Base-by-base conservation (phyloP, 2,888 invertebrate species). In the Callyntrura sp. region DNA sequence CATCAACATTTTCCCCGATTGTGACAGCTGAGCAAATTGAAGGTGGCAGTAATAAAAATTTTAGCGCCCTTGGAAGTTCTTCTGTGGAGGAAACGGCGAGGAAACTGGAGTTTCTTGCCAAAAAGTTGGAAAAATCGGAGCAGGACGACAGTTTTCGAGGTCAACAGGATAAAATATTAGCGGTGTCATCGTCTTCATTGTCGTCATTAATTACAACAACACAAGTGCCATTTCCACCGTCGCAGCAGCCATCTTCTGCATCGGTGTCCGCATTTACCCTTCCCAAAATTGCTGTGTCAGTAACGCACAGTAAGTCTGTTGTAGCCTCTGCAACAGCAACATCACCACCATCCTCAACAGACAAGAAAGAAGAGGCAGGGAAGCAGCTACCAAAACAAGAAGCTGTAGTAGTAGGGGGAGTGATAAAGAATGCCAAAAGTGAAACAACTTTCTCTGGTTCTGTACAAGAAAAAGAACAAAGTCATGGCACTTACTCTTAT, bases 261-360 rank as follows among this genome's bases (percentile, higher is more conserved):
- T 0, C 48, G 8, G 0, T 12, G 0, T 35, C 79, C 57, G 48
- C 25, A 9, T 55, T 81, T n/a, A 9, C 89, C 17, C 87, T 89
- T 28, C 51, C 87, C 25, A 91, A 91, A 86, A 73, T 91, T 65
- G 89, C 89, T 79, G 90, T 90, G 81, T 83, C 78, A 60, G 91
- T 87, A 81, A 82, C 85, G 20, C 84, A 85, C 57, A 85, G 76
- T 43, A 60, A 85, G 48, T 90, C 90, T 8, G 85, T 90, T n/a
- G 84, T 25, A 60, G 62, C 78, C 45, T 62, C 81, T 8, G 17
- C 62, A 11, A 0, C 76, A 20, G 20, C 48, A 51, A 11, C 45
- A 17, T 5, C n/a, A 28, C 5, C 82, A 43, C 12, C 62, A 48
- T 8, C 45, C 8, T 14, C 12, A 70, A 9, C 25, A 62, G 11